Evolutionary conservation across 2,797 vertebrate genomes (phyloP).

Genomic region (Tachyglossus aculeatus): DNA sequence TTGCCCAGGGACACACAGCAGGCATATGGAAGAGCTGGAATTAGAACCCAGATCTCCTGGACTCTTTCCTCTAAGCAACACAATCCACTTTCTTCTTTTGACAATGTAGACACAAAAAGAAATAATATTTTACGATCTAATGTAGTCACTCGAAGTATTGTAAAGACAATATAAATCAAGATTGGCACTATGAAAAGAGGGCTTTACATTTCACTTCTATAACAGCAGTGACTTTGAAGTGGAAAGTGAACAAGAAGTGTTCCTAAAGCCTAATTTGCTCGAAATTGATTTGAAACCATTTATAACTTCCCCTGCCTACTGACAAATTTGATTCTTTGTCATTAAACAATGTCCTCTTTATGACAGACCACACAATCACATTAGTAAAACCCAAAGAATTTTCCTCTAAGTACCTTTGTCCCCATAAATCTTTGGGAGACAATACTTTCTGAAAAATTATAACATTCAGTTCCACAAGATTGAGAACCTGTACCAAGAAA

Average conservation of each 20-base stretch:
- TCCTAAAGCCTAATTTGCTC: slow-evolving; percentile 59
- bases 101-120: slow-evolving; percentile 49
- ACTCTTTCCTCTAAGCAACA: too few relatives aligned
- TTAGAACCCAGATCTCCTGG: too few relatives aligned
- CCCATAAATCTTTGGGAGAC: too few relatives aligned
- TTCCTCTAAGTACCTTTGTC: slow-evolving; percentile 61
- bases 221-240: slow-evolving; percentile 56
- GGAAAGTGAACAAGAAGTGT: slow-evolving; percentile 52
- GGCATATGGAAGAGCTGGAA: too few relatives aligned
- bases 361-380: slow-evolving; percentile 57
- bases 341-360: slow-evolving; percentile 70
- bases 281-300: slow-evolving; percentile 67
- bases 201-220: slow-evolving; percentile 42
- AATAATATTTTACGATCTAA: slow-evolving; percentile 40
- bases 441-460: too few relatives aligned
- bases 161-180: slow-evolving; percentile 56
- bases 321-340: slow-evolving; percentile 61
- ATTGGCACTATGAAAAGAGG: too few relatives aligned
- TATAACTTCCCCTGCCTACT: slow-evolving; percentile 53
- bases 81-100: slow-evolving; percentile 30
- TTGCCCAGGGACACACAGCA: too few relatives aligned
- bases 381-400: slow-evolving; percentile 65
- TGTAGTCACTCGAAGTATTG: slow-evolving; percentile 25
- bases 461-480: too few relatives aligned
- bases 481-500: too few relatives aligned